These are phyloP conservation scores for Patella caerulea DNA, from an alignment of 2,888 invertebrate genomes.

Conservation along the genomic window DNA sequence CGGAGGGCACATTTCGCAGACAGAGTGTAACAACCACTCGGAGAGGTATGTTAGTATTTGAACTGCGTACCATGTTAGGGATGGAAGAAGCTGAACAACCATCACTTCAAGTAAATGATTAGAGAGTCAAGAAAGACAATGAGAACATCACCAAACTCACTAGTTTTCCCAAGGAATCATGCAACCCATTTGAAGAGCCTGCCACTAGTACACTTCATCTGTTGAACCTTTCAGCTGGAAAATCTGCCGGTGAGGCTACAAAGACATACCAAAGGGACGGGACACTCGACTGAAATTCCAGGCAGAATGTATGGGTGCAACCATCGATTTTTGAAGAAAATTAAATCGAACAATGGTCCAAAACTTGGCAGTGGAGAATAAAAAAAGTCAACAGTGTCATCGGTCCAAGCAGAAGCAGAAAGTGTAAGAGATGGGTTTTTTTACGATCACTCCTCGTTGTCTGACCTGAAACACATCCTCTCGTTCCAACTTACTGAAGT, in stretches of 20 bases:
- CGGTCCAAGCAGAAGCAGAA: background rate
- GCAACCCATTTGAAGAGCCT: background rate
- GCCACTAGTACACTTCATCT: slow-evolving; percentile 1
- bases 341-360: slow-evolving; percentile 12
- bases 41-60: slow-evolving; percentile 22
- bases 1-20: slow-evolving; percentile 19
- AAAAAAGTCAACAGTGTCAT: background rate
- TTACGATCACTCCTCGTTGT: background rate
- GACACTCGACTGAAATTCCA: too few species aligned
- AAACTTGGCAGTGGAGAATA: slow-evolving; percentile 11
- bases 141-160: background rate
- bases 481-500: background rate
- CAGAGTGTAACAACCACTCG: slow-evolving; percentile 27
- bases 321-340: slow-evolving; percentile 15
- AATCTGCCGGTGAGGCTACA: background rate
- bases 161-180: background rate
- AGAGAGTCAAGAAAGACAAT: background rate
- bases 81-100: background rate
- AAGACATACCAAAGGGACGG: too few species aligned
- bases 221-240: background rate
- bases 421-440: background rate
- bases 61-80: slow-evolving; percentile 12
- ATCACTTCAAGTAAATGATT: background rate
- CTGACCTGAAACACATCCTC: background rate
- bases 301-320: too few species aligned